These are phyloP conservation scores for Brachylomia viminalis DNA, from an alignment of 2,888 invertebrate species.

Conservation along the genomic window DNA sequence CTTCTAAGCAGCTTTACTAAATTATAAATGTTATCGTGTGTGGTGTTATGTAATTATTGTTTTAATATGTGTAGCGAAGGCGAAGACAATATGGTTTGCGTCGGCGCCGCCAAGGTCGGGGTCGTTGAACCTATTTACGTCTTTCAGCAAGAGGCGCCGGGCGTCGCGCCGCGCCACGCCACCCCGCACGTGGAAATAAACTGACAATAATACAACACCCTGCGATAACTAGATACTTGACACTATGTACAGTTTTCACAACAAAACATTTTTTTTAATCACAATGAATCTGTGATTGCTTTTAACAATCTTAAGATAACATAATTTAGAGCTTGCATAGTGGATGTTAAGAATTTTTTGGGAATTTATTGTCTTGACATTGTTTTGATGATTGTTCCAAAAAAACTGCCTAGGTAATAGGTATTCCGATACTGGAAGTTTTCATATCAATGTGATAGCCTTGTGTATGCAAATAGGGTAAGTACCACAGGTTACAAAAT, in stretches of 20 bases:
- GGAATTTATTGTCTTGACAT: background rate
- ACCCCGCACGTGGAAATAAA: slow-evolving; percentile 74
- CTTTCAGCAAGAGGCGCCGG: slow-evolving; percentile 79
- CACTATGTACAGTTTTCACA: slow-evolving; percentile 16
- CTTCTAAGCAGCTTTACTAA: slow-evolving; percentile 40
- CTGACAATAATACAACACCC: slow-evolving; percentile 64
- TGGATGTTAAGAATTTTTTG: background rate
- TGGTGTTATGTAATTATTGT: slow-evolving; percentile 72
- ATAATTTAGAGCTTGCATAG: background rate
- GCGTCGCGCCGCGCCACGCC: slow-evolving; percentile 55
- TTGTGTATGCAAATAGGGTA: slow-evolving; percentile 21
- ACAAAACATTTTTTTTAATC: background rate
- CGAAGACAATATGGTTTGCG: slow-evolving; percentile 80
- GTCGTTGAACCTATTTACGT: slow-evolving; percentile 87
- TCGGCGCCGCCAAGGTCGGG: slow-evolving; percentile 85
- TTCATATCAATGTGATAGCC: slow-evolving; percentile 26
- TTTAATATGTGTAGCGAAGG: slow-evolving; percentile 71
- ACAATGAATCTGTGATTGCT: background rate
- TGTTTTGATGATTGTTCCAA: background rate
- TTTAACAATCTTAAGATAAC: background rate
- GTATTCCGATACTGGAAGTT: slow-evolving; percentile 24
- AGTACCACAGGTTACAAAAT: slow-evolving; percentile 7
- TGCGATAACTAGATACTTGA: slow-evolving; percentile 59
- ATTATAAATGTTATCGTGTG: slow-evolving; percentile 55
- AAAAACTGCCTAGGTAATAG: background rate